Evolutionary conservation across 1,140 invertebrate genomes (phyloP).

Genomic region (Archivesica marissinica): DNA sequence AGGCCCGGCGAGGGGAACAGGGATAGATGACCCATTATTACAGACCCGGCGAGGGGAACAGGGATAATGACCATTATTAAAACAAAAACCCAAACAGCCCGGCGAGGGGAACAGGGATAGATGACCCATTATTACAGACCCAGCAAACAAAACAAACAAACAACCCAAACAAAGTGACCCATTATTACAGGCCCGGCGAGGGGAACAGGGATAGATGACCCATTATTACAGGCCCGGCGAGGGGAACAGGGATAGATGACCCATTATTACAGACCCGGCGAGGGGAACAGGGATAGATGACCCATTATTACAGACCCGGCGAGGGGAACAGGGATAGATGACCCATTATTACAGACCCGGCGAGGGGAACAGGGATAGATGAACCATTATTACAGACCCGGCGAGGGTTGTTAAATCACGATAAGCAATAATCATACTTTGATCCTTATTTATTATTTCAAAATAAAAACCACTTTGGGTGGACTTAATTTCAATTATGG

Average conservation of each 20-base stretch:
- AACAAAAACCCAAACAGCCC: too few relatives aligned
- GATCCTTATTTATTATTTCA: constrained; percentile 43
- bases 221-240: constrained; percentile 16
- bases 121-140: too few relatives aligned
- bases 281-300: not conserved
- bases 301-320: constrained; percentile 24
- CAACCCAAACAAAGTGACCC: too few relatives aligned
- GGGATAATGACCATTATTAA: too few relatives aligned
- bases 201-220: constrained; percentile 5
- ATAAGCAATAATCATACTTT: constrained; percentile 38
- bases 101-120: too few relatives aligned
- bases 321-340: not conserved
- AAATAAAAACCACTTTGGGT: constrained; percentile 23
- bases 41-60: constrained; percentile 23
- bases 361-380: constrained; percentile 1
- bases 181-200: not conserved
- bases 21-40: too few relatives aligned
- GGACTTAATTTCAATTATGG: constrained; percentile 48
- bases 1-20: too few relatives aligned
- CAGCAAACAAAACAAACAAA: not conserved
- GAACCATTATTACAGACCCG: constrained; percentile 18
- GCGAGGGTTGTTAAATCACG: constrained; percentile 35
- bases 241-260: constrained; percentile 6
- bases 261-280: constrained; percentile 24
- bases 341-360: constrained; percentile 24